phyloP scores from a whole-genome alignment of 2,113 vertebrate genomes.

The Micromys minutus region DNA sequence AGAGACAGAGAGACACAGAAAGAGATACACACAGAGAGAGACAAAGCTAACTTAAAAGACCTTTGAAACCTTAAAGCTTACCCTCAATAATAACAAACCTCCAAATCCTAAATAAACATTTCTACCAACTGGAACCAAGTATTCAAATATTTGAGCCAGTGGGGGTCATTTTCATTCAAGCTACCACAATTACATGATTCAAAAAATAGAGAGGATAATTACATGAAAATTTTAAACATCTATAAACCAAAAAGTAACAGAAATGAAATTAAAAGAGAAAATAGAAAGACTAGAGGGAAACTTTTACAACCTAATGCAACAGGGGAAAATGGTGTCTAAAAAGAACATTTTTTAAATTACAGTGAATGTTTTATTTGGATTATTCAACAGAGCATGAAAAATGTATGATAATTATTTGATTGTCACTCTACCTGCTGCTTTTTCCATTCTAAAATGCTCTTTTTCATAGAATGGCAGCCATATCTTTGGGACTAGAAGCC shows the following conservation, averaged over 20 bases:
- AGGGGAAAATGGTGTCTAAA: not conserved
- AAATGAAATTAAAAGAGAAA: slow-evolving; percentile 26
- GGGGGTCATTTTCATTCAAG: not conserved
- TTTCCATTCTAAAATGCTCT: too few species aligned
- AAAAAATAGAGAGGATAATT: slow-evolving; percentile 14
- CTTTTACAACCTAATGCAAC: not conserved
- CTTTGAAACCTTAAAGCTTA: not conserved
- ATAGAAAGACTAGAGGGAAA: slow-evolving; percentile 16
- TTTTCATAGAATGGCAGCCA: too few species aligned
- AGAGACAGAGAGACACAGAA: too few species aligned
- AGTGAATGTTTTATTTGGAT: too few species aligned
- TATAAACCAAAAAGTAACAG: not conserved
- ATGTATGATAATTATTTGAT: too few species aligned
- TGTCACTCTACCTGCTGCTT: too few species aligned
- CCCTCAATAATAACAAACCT: not conserved
- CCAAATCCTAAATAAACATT: not conserved
- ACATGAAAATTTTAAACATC: not conserved
- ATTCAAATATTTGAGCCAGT: not conserved
- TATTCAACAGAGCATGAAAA: too few species aligned
- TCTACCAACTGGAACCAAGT: not conserved
- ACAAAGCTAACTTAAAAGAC: too few species aligned
- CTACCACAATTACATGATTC: not conserved
- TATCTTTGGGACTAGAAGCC: too few species aligned
- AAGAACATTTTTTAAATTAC: not conserved
- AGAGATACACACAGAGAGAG: too few species aligned